A percentile compares a stretch with the other conserved stretches of the same genome.
Conservation (phyloP, 2,888 invertebrate species). For the Aphidius colemani region DNA sequence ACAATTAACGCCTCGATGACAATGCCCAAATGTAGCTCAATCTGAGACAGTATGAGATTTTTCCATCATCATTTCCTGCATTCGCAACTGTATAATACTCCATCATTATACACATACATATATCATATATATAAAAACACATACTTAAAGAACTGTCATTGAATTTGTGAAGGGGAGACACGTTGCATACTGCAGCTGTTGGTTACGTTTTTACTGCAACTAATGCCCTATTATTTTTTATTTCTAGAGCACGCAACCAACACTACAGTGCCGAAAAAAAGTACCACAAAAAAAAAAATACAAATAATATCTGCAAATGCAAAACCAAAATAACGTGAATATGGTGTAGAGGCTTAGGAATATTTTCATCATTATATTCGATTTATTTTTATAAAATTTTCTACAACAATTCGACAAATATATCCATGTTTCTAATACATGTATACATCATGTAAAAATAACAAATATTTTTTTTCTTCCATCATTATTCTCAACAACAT, state of each 20-base stretch:
- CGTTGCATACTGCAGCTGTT: slow-evolving; percentile 49
- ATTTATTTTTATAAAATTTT: no score
- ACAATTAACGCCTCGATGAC: slow-evolving; percentile 47
- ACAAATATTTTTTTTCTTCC: no score
- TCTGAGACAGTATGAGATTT: slow-evolving; percentile 24
- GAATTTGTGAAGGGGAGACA: slow-evolving; percentile 41
- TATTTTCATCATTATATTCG: no score
- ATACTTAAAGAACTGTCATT: slow-evolving; percentile 49
- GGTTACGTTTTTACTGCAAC: slow-evolving; percentile 31
- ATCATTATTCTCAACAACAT: no score
- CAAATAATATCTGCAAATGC: no score
- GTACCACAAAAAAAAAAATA: no score
- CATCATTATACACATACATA: slow-evolving; percentile 24
- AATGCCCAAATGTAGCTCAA: slow-evolving; percentile 35
- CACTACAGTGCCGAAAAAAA: no score
- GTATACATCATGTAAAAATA: no score
- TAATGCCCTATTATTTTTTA: slow-evolving; percentile 51
- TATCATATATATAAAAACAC: slow-evolving; percentile 28
- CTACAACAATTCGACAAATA: no score
- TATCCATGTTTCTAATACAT: no score
- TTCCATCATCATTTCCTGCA: slow-evolving; percentile 18
- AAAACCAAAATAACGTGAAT: no score
- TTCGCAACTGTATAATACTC: background rate
- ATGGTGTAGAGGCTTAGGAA: no score
- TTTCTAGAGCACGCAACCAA: slow-evolving; percentile 37